A percentile compares a stretch with the other conserved stretches of the same genome.
phyloP scores from a whole-genome alignment of 2,113 vertebrate genomes.

The Desmodus rotundus region DNA sequence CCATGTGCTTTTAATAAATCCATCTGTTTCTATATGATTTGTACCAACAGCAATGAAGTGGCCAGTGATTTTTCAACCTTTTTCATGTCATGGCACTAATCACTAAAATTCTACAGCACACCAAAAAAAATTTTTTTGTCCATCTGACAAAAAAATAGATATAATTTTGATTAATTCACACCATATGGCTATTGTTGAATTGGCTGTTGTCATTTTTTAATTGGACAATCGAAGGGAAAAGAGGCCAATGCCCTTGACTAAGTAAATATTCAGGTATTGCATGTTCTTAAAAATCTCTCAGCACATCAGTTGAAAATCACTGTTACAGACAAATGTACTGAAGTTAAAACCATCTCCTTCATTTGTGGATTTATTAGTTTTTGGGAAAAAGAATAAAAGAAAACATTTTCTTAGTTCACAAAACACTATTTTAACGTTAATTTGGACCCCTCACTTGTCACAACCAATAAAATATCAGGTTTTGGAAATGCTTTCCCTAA shows the following conservation, averaged over 20 bases:
- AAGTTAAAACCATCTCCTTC: not conserved
- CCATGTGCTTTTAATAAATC: not conserved
- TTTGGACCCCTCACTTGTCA: not conserved
- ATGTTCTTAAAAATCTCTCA: not conserved
- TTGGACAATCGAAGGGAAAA: not conserved
- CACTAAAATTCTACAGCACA: not conserved
- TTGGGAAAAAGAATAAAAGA: not conserved
- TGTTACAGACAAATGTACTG: not conserved
- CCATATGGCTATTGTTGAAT: not conserved
- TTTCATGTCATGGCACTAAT: not conserved
- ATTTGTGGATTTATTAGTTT: not conserved
- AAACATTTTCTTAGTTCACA: not conserved
- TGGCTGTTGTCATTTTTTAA: not conserved
- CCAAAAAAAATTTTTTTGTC: not conserved
- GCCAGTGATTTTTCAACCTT: not conserved
- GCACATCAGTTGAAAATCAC: not conserved
- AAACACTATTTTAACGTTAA: not conserved
- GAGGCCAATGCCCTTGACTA: not conserved
- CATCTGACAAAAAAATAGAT: not conserved
- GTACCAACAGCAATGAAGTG: not conserved
- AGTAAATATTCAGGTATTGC: not conserved
- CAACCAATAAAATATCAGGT: not conserved
- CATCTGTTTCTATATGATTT: not conserved
- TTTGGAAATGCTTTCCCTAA: not conserved
- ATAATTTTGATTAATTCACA: not conserved